Conservation (phyloP, 2,113 vertebrate genomes). For the Poecile atricapillus region DNA sequence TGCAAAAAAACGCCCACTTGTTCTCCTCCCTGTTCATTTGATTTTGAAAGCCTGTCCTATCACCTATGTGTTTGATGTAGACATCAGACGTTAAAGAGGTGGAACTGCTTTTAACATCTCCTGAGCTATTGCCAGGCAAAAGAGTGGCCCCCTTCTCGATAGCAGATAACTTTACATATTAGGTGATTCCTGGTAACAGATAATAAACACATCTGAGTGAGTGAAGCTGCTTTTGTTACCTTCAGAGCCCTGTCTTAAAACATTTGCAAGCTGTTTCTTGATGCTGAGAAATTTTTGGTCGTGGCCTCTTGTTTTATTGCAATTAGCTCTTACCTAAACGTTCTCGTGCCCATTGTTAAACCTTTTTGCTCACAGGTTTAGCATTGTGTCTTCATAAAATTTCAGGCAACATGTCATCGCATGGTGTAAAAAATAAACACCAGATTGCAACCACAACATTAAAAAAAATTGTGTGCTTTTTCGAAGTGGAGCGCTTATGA, state of each 20-base stretch:
- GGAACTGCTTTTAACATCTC: conserved; percentile 18
- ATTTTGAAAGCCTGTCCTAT: conserved; percentile 54
- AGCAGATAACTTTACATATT: neutral
- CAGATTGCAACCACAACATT: conserved; percentile 54
- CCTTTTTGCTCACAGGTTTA: conserved; percentile 12
- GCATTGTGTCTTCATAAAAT: conserved; percentile 29
- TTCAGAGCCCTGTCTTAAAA: neutral
- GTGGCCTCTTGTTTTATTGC: neutral
- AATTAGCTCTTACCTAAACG: neutral
- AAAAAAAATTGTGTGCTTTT: neutral
- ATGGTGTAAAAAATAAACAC: conserved; percentile 53
- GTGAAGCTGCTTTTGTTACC: neutral
- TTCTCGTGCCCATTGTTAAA: conserved; percentile 30
- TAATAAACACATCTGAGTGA: conserved; percentile 8
- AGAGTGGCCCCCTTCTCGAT: neutral
- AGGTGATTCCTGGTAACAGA: neutral
- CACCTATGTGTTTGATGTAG: conserved; percentile 45
- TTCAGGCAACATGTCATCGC: conserved; percentile 37
- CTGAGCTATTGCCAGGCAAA: conserved; percentile 26
- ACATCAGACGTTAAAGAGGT: conserved; percentile 47
- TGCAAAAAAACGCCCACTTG: conserved; percentile 36
- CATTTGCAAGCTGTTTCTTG: neutral
- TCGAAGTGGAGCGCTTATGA: neutral
- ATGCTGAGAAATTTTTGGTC: neutral
- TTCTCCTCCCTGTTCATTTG: conserved; percentile 55